Evolutionary conservation across 2,888 invertebrate species (phyloP).

Genomic region (Eupithecia inturbata): DNA sequence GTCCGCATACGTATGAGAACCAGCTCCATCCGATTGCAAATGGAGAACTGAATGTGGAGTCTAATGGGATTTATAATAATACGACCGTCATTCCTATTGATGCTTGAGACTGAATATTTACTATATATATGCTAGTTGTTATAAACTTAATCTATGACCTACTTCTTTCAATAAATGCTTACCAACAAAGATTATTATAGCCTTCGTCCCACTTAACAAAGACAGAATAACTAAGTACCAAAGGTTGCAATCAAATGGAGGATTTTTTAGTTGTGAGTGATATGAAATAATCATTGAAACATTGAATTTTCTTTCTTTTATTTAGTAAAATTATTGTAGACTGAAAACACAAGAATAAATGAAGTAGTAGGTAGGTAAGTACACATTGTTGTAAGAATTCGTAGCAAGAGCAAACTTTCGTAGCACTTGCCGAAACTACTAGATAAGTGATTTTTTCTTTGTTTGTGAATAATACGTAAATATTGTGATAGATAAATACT

Average conservation of each 20-base stretch:
- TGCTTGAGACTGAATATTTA: slow-evolving; percentile 22
- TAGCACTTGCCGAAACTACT: neutral
- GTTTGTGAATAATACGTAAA: neutral
- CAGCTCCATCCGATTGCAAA: slow-evolving; percentile 67
- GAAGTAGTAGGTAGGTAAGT: too few species aligned
- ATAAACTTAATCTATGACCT: neutral
- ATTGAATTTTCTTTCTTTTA: neutral
- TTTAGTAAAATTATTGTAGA: too few species aligned
- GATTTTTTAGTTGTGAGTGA: neutral
- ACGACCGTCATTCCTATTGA: slow-evolving; percentile 49
- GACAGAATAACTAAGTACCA: too few species aligned
- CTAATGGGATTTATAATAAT: slow-evolving; percentile 52
- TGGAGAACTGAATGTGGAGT: slow-evolving; percentile 58
- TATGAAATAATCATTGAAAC: neutral
- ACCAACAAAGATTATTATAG: neutral
- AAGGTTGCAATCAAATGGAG: neutral
- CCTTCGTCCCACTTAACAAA: too few species aligned
- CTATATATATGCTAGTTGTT: neutral
- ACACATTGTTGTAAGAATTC: neutral
- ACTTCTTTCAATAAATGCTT: neutral
- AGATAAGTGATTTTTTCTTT: neutral
- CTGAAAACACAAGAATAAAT: neutral
- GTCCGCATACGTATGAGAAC: slow-evolving; percentile 62
- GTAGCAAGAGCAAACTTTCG: neutral
- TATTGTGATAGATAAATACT: neutral